phyloP scores from a whole-genome alignment of 2,113 vertebrate genomes.

The Gavialis gangeticus region DNA sequence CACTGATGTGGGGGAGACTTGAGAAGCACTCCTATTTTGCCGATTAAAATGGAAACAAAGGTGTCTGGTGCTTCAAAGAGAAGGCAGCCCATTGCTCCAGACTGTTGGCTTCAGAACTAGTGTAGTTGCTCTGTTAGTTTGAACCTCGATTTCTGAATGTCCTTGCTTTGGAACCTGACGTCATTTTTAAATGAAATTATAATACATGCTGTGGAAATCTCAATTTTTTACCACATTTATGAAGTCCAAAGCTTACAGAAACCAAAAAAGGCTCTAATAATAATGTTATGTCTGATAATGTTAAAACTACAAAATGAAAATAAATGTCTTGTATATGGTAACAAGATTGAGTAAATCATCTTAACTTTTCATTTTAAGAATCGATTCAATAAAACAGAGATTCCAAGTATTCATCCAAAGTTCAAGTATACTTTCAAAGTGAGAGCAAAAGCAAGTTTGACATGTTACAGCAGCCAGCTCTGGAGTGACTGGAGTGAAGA shows the following conservation, averaged over 20 bases:
- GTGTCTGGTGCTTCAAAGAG: not conserved
- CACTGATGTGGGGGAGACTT: not conserved
- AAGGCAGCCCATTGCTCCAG: not conserved
- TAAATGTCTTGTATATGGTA: not conserved
- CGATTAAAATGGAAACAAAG: not conserved
- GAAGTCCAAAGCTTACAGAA: not conserved
- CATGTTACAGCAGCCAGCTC: slow-evolving; percentile 1
- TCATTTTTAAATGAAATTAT: not conserved
- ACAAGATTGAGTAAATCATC: not conserved
- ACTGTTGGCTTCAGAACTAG: not conserved
- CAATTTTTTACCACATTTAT: not conserved
- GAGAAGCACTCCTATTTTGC: not conserved
- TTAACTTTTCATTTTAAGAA: slow-evolving; percentile 17
- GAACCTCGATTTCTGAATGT: slow-evolving; percentile 13
- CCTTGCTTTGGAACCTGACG: not conserved
- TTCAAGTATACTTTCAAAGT: slow-evolving; percentile 56
- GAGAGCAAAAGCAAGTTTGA: not conserved
- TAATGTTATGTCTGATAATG: not conserved
- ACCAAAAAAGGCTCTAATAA: not conserved
- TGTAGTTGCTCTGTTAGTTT: not conserved
- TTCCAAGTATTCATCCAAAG: not conserved
- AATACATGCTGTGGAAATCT: not conserved
- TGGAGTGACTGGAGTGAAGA: slow-evolving; percentile 73
- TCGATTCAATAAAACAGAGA: rapidly evolving
- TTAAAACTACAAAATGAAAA: not conserved